Evolutionary conservation across 2,797 vertebrate genomes (phyloP).

Genomic region (Prionace glauca): DNA sequence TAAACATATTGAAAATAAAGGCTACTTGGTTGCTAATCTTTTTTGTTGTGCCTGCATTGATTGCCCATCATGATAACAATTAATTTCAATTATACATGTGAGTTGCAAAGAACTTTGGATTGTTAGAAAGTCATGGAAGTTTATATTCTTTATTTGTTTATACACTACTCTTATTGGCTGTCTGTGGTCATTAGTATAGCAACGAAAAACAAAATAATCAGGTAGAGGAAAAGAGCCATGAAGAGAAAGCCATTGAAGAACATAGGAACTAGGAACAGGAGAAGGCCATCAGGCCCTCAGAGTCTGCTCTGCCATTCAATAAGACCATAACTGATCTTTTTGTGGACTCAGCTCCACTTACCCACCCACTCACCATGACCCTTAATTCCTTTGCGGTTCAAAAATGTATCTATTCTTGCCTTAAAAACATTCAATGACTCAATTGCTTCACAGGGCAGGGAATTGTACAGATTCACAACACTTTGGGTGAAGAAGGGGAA

Average conservation of each 20-base stretch:
- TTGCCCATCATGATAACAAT: not conserved
- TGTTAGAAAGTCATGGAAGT: not conserved
- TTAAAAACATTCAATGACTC: no score
- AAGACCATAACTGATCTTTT: no score
- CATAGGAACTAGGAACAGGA: no score
- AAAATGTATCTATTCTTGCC: no score
- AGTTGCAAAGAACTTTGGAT: not conserved
- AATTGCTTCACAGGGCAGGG: no score
- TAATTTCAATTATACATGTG: not conserved
- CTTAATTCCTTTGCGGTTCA: no score
- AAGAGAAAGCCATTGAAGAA: not conserved
- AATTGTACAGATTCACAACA: no score
- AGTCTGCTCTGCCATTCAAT: no score
- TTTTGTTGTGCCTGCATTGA: not conserved
- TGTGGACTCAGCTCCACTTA: no score
- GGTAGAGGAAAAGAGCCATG: not conserved
- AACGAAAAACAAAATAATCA: not conserved
- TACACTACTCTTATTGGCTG: not conserved
- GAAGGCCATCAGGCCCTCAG: no score
- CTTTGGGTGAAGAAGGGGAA: no score
- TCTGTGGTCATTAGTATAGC: not conserved
- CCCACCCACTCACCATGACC: no score
- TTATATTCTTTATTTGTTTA: not conserved
- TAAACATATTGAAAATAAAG: not conserved
- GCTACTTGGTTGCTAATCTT: not conserved